Base-by-base conservation (phyloP, 2,113 vertebrate species). In the Fulica atra region DNA sequence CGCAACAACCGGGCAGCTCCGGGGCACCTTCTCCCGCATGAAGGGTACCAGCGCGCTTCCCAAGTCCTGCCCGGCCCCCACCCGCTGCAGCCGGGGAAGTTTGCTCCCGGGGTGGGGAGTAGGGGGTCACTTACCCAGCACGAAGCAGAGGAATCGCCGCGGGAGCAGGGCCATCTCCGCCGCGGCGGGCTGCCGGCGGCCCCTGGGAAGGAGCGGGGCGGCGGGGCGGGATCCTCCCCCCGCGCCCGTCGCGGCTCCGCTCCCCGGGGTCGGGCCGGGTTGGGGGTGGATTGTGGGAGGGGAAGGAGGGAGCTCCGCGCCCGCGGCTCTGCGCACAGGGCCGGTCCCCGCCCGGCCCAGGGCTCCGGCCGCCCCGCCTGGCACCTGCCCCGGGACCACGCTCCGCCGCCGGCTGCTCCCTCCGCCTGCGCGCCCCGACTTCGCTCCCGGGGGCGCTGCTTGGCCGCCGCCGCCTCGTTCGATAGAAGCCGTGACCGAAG, bases 81-180 rank as follows among this genome's bases (percentile, higher is more conserved):
- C 9, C 60, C 36, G 48, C 46, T 35, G 60, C 60, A 4, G 29
- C 16, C 54, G 19, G 74, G 38, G 21, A 40, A 86, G 42, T 40
- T 50, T 12, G 61, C 11, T 28, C 8, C 59, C 26, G 36, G 7
- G n/a, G 44, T 9, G 44, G 17, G 44, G 44, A 19, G 44, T 9
- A 3, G n/a, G 8, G 18, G 7, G 10, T 21, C 56, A 85, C 96
- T 96, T 48, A 97, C 97, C 97, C 56, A 97, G 92, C 2, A 96
- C 5, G 54, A 97, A 92, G 87, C 96, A 97, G 86, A 94, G 86
- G 92, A 97, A 95, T 1, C 95, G 93, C 59, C 90, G 92, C 14
- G 91, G 96, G 8, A 92, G 73, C 65, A 77, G 54, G 35, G 81
- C 79, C 86, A 90, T 86, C 51, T 7, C 54, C 46, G 17, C 13